Base-by-base conservation (phyloP, 2,797 vertebrate genomes). In the Setipinna tenuifilis region DNA sequence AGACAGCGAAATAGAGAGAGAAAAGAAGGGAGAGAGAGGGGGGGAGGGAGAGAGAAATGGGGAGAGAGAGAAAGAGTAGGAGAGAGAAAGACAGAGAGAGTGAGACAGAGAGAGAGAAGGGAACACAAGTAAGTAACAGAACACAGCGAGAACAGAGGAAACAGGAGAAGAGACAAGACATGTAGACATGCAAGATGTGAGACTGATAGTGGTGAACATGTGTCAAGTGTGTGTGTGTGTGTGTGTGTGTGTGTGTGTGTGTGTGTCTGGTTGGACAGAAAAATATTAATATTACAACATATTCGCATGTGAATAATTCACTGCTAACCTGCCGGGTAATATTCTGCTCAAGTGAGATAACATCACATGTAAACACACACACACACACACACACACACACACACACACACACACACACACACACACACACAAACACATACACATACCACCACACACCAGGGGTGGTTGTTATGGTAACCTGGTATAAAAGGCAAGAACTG, bases 331-430 rank as follows among this genome's bases (percentile, higher is more conserved):
- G 71, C 61, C 11, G 31, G 58, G 83, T 85, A 82, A 35, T 88
- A 87, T 89, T 88, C 85, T 88, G 84, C 85, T 84, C 12, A 85
- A 87, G 68, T 85, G 86, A 86, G 57, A n/a, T 84, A 86, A 87
- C 71, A 46, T 62, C 19, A 3, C 75, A 82, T 31, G 89, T 81
- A 31, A 54, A n/a, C 19, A 16, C 54, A 81, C 80, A 82, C 83
- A 84, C n/a, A 2, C 75, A 82, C 41, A 89, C 82, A 78, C 68
- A 68, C 1, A 41, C 46, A 25, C 83, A 65, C 31, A n/a, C 21
- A 68, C 35, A 11, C 57, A 87, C 31, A 86, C 2, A 83, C 83
- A 44, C 12, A 88, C 61, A 80, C 81, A 71, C 35, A 62, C 17
- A 62, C 59, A 61, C 2, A 82, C 14, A 83, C 10, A 84, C 44